These are phyloP conservation scores for Aphelenchoides fujianensis DNA, from an alignment of 1,140 invertebrate genomes.

Conservation along the genomic window DNA sequence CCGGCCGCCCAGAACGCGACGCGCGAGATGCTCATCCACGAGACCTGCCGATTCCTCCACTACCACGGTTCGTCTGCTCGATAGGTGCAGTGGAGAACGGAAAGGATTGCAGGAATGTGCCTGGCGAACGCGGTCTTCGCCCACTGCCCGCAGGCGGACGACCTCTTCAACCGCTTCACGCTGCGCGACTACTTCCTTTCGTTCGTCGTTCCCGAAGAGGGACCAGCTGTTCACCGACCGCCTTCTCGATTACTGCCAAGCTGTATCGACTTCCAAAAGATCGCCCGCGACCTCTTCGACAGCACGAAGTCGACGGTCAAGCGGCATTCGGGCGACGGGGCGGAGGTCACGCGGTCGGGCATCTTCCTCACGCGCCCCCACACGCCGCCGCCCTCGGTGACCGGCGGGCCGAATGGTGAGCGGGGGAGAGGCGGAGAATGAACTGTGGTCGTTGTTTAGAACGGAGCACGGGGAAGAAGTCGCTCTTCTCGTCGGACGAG, in stretches of 20 bases:
- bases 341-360: background rate
- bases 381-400: background rate
- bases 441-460: conserved; percentile 26
- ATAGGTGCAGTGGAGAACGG: background rate
- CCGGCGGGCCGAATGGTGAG: background rate
- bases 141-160: conserved; percentile 39
- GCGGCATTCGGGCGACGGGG: conserved; percentile 29
- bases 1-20: conserved; percentile 14
- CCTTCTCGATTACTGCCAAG: conserved; percentile 41
- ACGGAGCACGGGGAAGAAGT: conserved; percentile 19
- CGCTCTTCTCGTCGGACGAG: conserved; percentile 42
- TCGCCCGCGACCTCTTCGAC: conserved; percentile 41
- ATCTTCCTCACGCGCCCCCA: background rate
- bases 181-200: conserved; percentile 45
- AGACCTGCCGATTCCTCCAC: conserved; percentile 30
- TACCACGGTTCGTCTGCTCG: background rate
- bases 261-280: conserved; percentile 43
- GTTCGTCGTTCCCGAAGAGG: conserved; percentile 34
- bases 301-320: conserved; percentile 37
- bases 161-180: conserved; percentile 45
- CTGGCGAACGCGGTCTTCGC: conserved; percentile 38
- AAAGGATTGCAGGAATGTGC: conserved; percentile 20
- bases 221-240: conserved; percentile 39
- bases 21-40: conserved; percentile 26
- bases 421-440: background rate